A percentile compares a stretch with the other conserved stretches of the same genome.
These are phyloP conservation scores for Drosophila repleta DNA, from an alignment of 1,140 invertebrate species.

Conservation along the genomic window DNA sequence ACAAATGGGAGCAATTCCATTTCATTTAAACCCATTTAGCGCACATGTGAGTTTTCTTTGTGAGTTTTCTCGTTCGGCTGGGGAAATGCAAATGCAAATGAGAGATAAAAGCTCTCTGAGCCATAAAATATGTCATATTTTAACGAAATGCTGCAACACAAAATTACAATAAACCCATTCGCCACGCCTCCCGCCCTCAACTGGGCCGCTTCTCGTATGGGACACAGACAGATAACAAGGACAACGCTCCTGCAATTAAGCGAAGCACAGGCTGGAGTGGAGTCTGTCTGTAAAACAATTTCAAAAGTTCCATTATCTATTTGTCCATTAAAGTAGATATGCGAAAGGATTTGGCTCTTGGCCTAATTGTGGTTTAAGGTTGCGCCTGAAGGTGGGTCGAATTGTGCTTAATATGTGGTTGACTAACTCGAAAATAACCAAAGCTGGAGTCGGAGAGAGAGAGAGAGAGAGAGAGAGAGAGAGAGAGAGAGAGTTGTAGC, in stretches of 20 bases:
- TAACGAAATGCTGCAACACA: conserved; percentile 74
- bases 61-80: conserved; percentile 15
- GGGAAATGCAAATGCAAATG: conserved; percentile 63
- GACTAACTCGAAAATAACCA: neutral
- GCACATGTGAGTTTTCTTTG: conserved; percentile 40
- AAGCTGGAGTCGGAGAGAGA: too few relatives aligned
- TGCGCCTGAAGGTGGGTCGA: neutral
- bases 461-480: too few relatives aligned
- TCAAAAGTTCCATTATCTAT: conserved; percentile 74
- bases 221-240: conserved; percentile 65
- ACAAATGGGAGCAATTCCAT: conserved; percentile 81
- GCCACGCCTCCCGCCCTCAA: conserved; percentile 37
- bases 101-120: conserved; percentile 75
- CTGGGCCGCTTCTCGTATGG: conserved; percentile 65
- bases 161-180: conserved; percentile 83
- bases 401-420: neutral
- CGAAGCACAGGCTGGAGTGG: neutral
- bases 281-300: conserved; percentile 57
- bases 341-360: conserved; percentile 12
- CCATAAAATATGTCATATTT: conserved; percentile 84
- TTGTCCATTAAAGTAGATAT: conserved; percentile 72
- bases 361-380: neutral
- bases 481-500: too few relatives aligned
- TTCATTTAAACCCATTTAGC: conserved; percentile 58
- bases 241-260: conserved; percentile 54